Evolutionary conservation across 2,797 vertebrate genomes (phyloP).

Genomic region (Hoplostethus atlanticus): DNA sequence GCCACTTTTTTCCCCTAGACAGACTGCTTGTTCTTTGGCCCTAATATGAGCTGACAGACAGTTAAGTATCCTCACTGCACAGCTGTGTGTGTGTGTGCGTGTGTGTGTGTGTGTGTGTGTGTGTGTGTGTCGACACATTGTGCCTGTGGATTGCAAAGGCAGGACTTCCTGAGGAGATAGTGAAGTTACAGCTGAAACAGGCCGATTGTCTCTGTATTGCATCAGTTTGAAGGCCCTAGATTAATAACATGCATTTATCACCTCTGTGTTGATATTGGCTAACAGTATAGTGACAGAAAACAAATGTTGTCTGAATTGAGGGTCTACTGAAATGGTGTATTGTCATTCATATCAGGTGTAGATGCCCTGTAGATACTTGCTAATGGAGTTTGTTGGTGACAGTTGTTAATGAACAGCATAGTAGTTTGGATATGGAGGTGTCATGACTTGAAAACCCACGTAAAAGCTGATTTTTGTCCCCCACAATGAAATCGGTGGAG

Average conservation of each 20-base stretch:
- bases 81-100: constrained; percentile 24
- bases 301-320: constrained; percentile 10
- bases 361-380: too few relatives aligned
- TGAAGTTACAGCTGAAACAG: constrained; percentile 47
- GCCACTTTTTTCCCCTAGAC: constrained; percentile 53
- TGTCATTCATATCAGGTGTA: constrained; percentile 19
- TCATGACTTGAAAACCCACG: neutral
- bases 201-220: constrained; percentile 63
- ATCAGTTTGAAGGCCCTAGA: constrained; percentile 54
- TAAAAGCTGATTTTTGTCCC: constrained; percentile 1
- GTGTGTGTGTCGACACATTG: constrained; percentile 11
- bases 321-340: neutral
- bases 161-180: constrained; percentile 43
- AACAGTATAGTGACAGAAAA: constrained; percentile 22
- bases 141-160: constrained; percentile 50
- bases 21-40: constrained; percentile 63
- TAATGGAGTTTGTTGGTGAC: neutral
- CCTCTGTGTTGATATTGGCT: constrained; percentile 35
- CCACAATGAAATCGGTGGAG: neutral
- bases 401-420: neutral
- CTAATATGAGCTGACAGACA: constrained; percentile 77
- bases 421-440: constrained; percentile 9
- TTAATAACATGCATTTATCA: constrained; percentile 45
- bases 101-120: constrained; percentile 22
- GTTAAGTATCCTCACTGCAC: constrained; percentile 67